These are phyloP conservation scores for Heliconius eleuchia DNA, from an alignment of 1,140 invertebrate genomes.

Conservation along the genomic window DNA sequence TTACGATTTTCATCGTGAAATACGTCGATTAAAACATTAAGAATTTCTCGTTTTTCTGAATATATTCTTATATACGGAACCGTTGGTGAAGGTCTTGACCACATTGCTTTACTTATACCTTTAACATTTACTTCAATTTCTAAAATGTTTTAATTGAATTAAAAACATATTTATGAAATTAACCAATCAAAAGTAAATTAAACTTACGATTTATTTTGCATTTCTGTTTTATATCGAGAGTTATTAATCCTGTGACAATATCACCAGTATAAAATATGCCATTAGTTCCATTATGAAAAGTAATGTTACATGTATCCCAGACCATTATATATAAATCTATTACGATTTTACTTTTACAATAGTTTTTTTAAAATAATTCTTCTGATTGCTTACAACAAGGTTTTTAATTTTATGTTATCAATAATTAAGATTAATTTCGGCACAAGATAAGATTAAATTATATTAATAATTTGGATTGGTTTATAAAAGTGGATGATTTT, in stretches of 20 bases:
- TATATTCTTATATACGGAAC: constrained; percentile 69
- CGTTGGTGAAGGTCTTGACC: constrained; percentile 60
- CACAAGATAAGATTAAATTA: constrained; percentile 12
- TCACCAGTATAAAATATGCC: constrained; percentile 64
- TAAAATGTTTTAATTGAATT: constrained; percentile 44
- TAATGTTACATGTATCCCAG: constrained; percentile 60
- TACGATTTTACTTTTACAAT: not conserved
- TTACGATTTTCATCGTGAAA: constrained; percentile 56
- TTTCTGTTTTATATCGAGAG: constrained; percentile 60
- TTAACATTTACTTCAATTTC: constrained; percentile 60
- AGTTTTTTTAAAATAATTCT: not conserved
- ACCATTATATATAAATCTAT: constrained; percentile 46
- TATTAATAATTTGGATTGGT: not conserved
- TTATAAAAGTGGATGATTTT: not conserved
- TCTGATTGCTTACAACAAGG: not conserved
- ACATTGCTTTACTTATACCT: constrained; percentile 59
- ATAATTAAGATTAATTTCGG: not conserved
- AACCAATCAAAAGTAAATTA: not conserved
- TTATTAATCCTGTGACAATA: constrained; percentile 63
- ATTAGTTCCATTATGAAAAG: constrained; percentile 58
- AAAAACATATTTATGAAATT: not conserved
- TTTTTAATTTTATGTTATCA: not conserved
- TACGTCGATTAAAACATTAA: constrained; percentile 54
- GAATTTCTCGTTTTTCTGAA: constrained; percentile 58
- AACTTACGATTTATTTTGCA: constrained; percentile 61